A percentile compares a stretch with the other conserved stretches of the same genome.
Conservation (phyloP, 2,797 vertebrate genomes). For the Clarias laeviceps region DNA sequence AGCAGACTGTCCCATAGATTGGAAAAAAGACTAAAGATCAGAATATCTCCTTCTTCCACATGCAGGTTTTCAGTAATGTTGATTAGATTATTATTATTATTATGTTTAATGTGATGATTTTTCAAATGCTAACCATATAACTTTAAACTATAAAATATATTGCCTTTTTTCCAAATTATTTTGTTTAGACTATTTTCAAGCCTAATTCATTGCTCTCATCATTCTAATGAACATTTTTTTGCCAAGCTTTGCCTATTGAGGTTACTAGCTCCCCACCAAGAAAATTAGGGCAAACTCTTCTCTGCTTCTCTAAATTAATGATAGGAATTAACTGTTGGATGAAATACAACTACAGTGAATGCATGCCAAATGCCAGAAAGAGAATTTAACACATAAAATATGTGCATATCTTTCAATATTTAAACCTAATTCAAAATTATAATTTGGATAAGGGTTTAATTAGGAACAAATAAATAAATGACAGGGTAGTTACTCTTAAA, state of each 20-base stretch:
- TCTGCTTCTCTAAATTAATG: slow-evolving; percentile 70
- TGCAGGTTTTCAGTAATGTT: background rate
- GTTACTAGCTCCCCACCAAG: slow-evolving; percentile 74
- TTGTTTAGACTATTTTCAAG: background rate
- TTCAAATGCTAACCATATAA: background rate
- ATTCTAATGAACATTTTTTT: slow-evolving; percentile 69
- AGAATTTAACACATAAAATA: background rate
- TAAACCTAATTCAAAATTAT: background rate
- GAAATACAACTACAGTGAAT: slow-evolving; percentile 64
- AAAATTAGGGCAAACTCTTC: slow-evolving; percentile 82
- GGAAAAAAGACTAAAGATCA: background rate
- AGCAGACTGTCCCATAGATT: background rate
- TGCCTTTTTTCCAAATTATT: background rate
- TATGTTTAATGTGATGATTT: background rate
- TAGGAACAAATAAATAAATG: too few species aligned
- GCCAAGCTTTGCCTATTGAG: slow-evolving; percentile 76
- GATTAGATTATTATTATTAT: background rate
- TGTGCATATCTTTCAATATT: background rate
- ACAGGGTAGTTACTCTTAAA: background rate
- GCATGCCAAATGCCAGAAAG: slow-evolving; percentile 20
- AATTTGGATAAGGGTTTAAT: background rate
- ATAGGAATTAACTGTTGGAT: slow-evolving; percentile 69
- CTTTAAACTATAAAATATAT: background rate
- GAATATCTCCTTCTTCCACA: background rate
- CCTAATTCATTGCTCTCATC: slow-evolving; percentile 60